A percentile compares a stretch with the other conserved stretches of the same genome.
Evolutionary conservation across 2,113 vertebrate genomes (phyloP).

Genomic region (Myotis davidii): DNA sequence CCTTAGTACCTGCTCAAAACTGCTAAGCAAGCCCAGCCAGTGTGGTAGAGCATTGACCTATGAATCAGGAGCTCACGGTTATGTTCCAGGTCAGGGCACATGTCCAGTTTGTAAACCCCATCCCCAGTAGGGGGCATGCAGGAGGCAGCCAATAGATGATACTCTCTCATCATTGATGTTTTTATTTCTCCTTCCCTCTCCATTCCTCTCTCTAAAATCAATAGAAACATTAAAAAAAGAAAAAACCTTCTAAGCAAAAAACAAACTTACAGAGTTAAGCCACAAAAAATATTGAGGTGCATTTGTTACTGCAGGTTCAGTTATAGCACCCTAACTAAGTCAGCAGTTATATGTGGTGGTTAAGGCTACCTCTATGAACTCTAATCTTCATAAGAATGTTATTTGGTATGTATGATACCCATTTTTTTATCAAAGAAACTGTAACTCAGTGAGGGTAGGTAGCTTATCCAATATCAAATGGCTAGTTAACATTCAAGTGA

Average conservation of each 20-base stretch:
- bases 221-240: no score
- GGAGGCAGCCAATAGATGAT: no score
- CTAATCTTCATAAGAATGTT: neutral
- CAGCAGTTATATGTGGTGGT: neutral
- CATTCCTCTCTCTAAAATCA: no score
- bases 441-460: neutral
- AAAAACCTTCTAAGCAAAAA: no score
- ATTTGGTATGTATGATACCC: neutral
- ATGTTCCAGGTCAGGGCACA: no score
- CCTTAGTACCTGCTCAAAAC: neutral
- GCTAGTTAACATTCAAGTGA: neutral
- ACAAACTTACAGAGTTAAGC: neutral
- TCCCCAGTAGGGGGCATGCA: no score
- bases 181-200: no score
- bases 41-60: no score
- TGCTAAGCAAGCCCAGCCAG: no score
- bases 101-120: no score
- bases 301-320: neutral
- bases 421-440: neutral
- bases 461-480: neutral
- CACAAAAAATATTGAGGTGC: neutral
- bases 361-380: neutral
- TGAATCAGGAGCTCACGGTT: no score
- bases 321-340: neutral
- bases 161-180: no score